Evolutionary conservation across 2,797 vertebrate species (phyloP).

Genomic region (Pristis pectinata): DNA sequence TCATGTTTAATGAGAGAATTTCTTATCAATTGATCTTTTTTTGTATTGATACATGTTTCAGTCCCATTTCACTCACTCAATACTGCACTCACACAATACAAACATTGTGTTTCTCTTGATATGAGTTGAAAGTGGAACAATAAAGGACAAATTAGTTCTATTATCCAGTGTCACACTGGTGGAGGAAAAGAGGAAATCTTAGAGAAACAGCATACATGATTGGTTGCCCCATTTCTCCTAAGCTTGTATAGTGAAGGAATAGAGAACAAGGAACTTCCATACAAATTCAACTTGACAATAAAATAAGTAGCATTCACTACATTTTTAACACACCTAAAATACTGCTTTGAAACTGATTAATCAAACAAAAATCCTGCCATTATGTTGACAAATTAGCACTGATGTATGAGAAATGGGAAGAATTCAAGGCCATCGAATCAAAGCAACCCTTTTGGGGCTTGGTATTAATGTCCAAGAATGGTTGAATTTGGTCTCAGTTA

Average conservation of each 20-base stretch:
- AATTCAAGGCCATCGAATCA: not conserved
- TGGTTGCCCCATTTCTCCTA: not conserved
- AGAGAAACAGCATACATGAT: not conserved
- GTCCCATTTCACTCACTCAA: not conserved
- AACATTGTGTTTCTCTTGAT: not conserved
- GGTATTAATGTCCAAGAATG: not conserved
- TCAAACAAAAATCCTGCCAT: not conserved
- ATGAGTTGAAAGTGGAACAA: not conserved
- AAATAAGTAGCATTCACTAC: not conserved
- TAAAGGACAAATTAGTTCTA: not conserved
- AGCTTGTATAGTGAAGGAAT: not conserved
- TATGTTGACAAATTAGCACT: not conserved
- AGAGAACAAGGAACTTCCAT: not conserved
- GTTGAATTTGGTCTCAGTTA: too few relatives aligned
- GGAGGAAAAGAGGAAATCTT: not conserved
- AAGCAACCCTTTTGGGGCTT: not conserved
- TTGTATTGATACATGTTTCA: not conserved
- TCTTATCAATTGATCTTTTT: not conserved
- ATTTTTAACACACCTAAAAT: not conserved
- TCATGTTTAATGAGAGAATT: not conserved
- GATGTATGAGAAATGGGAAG: not conserved
- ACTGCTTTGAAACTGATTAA: not conserved
- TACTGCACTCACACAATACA: not conserved
- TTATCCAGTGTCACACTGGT: not conserved
- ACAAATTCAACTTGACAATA: not conserved